Evolutionary conservation across 2,888 invertebrate genomes (phyloP).

Genomic region (Chironomus tentans): DNA sequence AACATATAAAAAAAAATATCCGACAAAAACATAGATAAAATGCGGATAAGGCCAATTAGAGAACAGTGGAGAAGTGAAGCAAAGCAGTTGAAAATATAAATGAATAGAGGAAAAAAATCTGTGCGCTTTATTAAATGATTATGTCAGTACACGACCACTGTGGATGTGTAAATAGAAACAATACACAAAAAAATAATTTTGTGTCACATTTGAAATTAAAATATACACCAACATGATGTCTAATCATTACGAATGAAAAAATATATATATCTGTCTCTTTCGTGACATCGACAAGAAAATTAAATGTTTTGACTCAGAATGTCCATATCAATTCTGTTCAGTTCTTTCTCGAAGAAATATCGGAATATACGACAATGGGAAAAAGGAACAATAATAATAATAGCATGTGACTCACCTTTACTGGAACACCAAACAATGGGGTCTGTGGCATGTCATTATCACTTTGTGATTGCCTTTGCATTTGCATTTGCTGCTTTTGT

Average conservation of each 20-base stretch:
- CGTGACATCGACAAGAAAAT: background rate
- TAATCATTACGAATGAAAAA: too few relatives aligned
- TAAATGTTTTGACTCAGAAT: background rate
- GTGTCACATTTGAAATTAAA: too few relatives aligned
- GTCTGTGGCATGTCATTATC: conserved; percentile 12
- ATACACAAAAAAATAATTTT: too few relatives aligned
- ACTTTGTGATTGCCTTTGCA: conserved; percentile 2
- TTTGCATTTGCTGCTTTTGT: conserved; percentile 7
- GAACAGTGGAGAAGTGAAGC: background rate
- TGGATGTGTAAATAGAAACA: too few relatives aligned
- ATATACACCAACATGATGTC: too few relatives aligned
- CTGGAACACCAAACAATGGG: conserved; percentile 16
- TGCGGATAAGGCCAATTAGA: conserved; percentile 8
- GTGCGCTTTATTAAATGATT: too few relatives aligned
- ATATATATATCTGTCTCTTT: too few relatives aligned
- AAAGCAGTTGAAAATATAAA: too few relatives aligned
- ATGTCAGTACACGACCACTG: too few relatives aligned
- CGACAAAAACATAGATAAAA: conserved; percentile 1
- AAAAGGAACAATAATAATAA: background rate
- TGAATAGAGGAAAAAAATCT: too few relatives aligned
- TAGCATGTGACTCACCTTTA: background rate
- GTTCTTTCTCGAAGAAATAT: background rate
- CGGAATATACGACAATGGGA: too few relatives aligned
- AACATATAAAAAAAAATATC: background rate
- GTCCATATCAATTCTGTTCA: background rate